Evolutionary conservation across 2,113 vertebrate species (phyloP), one percentile per base, ranked within the genome.

Genomic region (Dendropsophus ebraccatus): DNA sequence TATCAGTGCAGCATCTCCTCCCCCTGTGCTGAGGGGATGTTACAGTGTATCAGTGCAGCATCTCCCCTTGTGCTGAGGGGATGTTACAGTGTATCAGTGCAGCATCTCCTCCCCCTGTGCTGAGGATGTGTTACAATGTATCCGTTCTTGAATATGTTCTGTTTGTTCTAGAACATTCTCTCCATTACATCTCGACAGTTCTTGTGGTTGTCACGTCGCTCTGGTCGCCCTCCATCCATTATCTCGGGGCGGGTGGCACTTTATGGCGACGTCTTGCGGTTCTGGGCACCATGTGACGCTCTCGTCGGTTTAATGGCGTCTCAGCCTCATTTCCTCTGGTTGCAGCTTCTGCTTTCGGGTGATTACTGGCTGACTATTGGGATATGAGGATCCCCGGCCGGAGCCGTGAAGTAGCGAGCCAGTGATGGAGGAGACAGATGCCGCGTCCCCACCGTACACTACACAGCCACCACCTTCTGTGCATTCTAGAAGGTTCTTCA

Each of bases 321-420:
- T 54, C 52, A 77, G 49, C 49, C 28, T 49, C 50, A 77, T 77
- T 77, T 54, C 54, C n/a, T 54, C 75, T 4, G 21, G 56, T 77
- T 17, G 54, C 25, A 77, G 28, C 19, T 77, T 77, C 30, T 49
- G 12, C 75, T 8, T 54, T 35, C 16, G 35, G 54, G 75, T 54
- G 25, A 32, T 52, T 30, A 28, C 17, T 32, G 75, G 28, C 13
- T 17, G 9, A 28, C 45, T 77, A 32, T 21, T 77, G 75, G 75
- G 75, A 56, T 28, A 9, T 35, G 49, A 1, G 19, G 75, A 21
- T 77, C 52, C 75, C 75, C n/a, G 30, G 30, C 49, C 30, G 75
- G 12, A 19, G 49, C 25, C 50, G 32, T 32, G 25, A 50, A 54
- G 75, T 7, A 35, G 32, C 49, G 49, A 54, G 75, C 25, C 21